These are phyloP conservation scores for Pimpla rufipes DNA, from an alignment of 2,888 invertebrate species.

Conservation along the genomic window DNA sequence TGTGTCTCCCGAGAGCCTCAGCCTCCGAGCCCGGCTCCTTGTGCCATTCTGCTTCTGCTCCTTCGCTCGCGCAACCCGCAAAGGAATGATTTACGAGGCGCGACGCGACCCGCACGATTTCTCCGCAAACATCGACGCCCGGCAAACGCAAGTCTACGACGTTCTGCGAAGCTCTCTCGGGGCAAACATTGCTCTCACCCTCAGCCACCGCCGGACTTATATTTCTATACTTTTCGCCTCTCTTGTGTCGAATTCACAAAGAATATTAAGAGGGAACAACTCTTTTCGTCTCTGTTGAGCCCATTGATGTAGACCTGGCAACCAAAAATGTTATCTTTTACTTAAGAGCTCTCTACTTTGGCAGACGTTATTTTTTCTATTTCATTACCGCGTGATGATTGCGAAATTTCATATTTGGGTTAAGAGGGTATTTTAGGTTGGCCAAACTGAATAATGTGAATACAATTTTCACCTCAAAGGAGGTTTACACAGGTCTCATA, in stretches of 20 bases:
- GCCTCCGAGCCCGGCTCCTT: conserved; percentile 39
- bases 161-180: conserved; percentile 25
- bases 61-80: conserved; percentile 35
- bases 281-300: background rate
- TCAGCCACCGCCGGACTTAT: conserved; percentile 14
- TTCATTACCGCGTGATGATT: too few species aligned
- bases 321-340: background rate
- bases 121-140: conserved; percentile 53
- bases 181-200: conserved; percentile 53
- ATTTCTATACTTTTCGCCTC: conserved; percentile 33
- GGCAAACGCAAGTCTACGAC: conserved; percentile 18
- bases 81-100: conserved; percentile 68
- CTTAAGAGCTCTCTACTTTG: background rate
- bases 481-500: too few species aligned
- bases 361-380: background rate
- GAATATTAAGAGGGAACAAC: conserved; percentile 3
- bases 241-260: background rate
- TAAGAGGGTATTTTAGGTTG: too few species aligned
- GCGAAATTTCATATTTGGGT: too few species aligned
- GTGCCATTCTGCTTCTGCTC: conserved; percentile 31
- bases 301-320: background rate
- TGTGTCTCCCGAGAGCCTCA: conserved; percentile 59
- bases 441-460: too few species aligned
- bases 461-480: too few species aligned
- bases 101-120: conserved; percentile 57